A percentile compares a stretch with the other conserved stretches of the same genome.
Conservation (phyloP, 2,113 vertebrate genomes). For the Odontesthes bonariensis region DNA sequence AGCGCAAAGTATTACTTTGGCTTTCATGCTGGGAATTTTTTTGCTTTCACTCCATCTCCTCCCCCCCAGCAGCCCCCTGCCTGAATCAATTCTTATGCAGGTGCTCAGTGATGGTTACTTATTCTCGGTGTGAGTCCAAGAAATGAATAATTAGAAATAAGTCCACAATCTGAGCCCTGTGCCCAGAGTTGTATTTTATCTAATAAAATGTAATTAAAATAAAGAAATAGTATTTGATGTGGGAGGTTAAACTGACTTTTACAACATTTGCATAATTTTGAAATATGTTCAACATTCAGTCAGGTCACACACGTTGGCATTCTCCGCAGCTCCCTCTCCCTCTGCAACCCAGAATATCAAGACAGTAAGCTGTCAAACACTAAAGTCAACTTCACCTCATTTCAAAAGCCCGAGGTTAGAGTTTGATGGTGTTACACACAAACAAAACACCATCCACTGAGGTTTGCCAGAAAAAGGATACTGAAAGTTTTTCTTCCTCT, state of each 20-base stretch:
- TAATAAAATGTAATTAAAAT: neutral
- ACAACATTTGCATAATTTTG: slow-evolving; percentile 9
- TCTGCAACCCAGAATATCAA: slow-evolving; percentile 18
- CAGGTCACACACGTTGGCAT: neutral
- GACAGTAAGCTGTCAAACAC: slow-evolving; percentile 40
- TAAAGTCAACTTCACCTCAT: slow-evolving; percentile 40
- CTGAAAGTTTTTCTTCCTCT: slow-evolving; percentile 47
- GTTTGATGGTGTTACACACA: slow-evolving; percentile 29
- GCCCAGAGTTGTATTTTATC: neutral
- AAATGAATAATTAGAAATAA: neutral
- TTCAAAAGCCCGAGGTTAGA: slow-evolving; percentile 45
- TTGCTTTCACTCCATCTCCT: slow-evolving; percentile 23
- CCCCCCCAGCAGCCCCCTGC: slow-evolving; percentile 33
- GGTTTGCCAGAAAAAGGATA: slow-evolving; percentile 13
- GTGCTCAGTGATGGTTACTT: neutral
- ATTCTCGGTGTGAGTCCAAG: neutral
- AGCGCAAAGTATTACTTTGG: slow-evolving; percentile 4
- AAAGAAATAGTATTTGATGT: neutral
- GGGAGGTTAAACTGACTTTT: neutral
- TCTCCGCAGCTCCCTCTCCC: neutral
- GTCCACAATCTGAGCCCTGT: neutral
- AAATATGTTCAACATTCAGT: slow-evolving; percentile 5
- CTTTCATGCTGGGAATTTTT: slow-evolving; percentile 20
- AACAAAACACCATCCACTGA: slow-evolving; percentile 17
- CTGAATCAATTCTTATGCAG: neutral